Percentiles rank a stretch among this genome's conserved stretches.
phyloP scores from a whole-genome alignment of 2,797 vertebrate species.

The Falco berigora region DNA sequence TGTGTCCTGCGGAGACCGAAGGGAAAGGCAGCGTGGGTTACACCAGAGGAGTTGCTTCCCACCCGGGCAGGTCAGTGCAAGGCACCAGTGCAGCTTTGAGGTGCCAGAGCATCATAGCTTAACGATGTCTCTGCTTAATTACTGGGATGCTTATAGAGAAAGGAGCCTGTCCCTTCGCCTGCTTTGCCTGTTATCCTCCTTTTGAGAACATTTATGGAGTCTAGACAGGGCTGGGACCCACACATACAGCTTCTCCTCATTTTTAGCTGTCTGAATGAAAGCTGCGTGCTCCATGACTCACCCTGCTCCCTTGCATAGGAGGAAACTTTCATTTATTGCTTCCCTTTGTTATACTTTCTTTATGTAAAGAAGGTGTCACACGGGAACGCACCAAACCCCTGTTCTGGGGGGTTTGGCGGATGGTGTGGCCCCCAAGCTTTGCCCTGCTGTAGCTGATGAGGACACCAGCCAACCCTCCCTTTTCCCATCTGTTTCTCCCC shows the following conservation, averaged over 20 bases:
- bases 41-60: not conserved
- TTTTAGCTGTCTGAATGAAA: not conserved
- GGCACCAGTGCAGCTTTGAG: not conserved
- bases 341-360: not conserved
- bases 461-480: fast-evolving
- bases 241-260: not conserved
- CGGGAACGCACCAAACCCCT: not conserved
- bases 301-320: not conserved
- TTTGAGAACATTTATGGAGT: not conserved
- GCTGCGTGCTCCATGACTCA: not conserved
- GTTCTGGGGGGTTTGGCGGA: not conserved
- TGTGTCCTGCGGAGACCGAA: not conserved
- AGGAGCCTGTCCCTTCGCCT: not conserved
- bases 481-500: not conserved
- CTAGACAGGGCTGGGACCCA: not conserved
- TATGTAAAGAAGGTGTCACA: not conserved
- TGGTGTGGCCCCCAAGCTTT: not conserved
- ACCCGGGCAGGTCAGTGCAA: fast-evolving
- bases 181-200: not conserved
- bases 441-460: not conserved
- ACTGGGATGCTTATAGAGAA: not conserved
- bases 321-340: not conserved
- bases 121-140: not conserved
- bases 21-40: not conserved
- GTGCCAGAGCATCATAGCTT: not conserved